Percentiles rank a stretch among this genome's conserved stretches.
Conservation (phyloP, 2,113 vertebrate species). For the Mus pahari region DNA sequence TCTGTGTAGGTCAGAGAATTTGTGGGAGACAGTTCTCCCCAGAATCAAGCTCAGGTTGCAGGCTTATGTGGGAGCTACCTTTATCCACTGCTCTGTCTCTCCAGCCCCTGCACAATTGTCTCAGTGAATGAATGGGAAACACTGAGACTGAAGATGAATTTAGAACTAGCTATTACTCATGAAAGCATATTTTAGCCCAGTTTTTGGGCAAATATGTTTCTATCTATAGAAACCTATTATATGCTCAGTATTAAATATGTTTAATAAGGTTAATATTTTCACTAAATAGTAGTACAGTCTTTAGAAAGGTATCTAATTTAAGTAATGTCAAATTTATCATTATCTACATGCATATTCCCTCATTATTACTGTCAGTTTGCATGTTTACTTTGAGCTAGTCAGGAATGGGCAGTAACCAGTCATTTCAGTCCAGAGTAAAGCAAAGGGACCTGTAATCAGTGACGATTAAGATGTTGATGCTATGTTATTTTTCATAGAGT, state of each 20-base stretch:
- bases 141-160: conserved; percentile 7
- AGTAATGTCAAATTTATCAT: neutral
- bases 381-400: conserved; percentile 38
- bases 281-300: conserved; percentile 18
- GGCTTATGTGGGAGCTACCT: neutral
- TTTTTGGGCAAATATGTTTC: conserved; percentile 59
- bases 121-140: neutral
- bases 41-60: neutral
- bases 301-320: neutral
- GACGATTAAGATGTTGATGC: neutral
- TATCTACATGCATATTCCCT: neutral
- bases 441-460: neutral
- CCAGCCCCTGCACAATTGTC: neutral
- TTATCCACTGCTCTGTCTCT: neutral
- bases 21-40: neutral
- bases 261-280: conserved; percentile 42
- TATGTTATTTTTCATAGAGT: conserved; percentile 47
- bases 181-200: conserved; percentile 5
- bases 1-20: neutral
- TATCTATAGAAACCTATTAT: conserved; percentile 36
- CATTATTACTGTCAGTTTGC: neutral
- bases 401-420: neutral
- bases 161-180: conserved; percentile 14
- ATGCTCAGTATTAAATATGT: conserved; percentile 34
- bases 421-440: conserved; percentile 43